Percentiles rank a stretch among this genome's conserved stretches.
These are phyloP conservation scores for Geophilus truncorum DNA, from an alignment of 2,888 invertebrate species.

Conservation along the genomic window DNA sequence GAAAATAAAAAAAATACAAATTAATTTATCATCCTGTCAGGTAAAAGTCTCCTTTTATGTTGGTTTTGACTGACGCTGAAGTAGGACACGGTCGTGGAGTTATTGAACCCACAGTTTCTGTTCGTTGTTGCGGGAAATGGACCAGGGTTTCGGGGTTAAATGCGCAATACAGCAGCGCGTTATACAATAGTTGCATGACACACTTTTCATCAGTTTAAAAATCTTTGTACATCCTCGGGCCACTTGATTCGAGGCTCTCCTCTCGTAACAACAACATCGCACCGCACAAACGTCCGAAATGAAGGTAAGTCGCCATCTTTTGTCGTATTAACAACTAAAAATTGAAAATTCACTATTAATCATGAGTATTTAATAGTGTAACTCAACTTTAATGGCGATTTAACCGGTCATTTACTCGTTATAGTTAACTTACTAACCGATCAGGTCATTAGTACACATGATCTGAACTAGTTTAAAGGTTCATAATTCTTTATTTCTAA, in stretches of 20 bases:
- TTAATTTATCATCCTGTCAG: background rate
- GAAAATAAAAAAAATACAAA: background rate
- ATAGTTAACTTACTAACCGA: too few species aligned
- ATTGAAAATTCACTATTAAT: too few species aligned
- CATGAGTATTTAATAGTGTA: too few species aligned
- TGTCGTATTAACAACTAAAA: background rate
- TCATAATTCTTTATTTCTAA: too few species aligned
- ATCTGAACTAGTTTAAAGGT: too few species aligned
- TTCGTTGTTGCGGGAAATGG: conserved; percentile 9
- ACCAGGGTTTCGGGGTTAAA: conserved; percentile 22
- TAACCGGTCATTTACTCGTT: too few species aligned
- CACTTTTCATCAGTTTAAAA: background rate
- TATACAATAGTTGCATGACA: conserved; percentile 13
- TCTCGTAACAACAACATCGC: background rate
- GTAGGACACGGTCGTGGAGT: conserved; percentile 3
- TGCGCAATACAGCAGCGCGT: background rate
- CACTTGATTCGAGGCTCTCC: background rate
- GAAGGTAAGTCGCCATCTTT: background rate
- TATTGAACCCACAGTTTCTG: background rate
- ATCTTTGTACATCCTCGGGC: conserved; percentile 12
- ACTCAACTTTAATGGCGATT: too few species aligned
- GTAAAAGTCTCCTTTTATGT: background rate
- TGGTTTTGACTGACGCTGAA: background rate
- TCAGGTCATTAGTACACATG: too few species aligned
- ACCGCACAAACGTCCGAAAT: background rate